Base-by-base conservation (phyloP, 2,888 invertebrate genomes). In the Holacanthella duospinosa region DNA sequence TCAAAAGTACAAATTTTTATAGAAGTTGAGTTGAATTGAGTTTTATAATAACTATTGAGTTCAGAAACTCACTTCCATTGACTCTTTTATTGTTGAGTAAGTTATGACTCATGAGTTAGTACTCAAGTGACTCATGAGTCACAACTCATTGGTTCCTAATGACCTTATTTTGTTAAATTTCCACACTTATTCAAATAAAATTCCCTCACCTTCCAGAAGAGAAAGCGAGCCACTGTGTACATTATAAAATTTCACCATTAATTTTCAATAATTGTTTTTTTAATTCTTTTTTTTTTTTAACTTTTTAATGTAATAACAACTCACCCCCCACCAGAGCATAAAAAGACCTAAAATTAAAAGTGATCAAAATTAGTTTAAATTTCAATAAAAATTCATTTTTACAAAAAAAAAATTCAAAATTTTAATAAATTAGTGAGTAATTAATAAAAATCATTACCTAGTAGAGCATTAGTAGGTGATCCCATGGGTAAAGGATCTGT, bases 181-280 rank as follows among this genome's bases (percentile, higher is more conserved):
- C n/a, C n/a, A n/a, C n/a, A n/a, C n/a, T n/a, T n/a, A n/a, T n/a
- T n/a, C n/a, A n/a, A n/a, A n/a, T n/a, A n/a, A n/a, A n/a, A n/a
- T 36, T 36, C 16, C 6, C 48, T 48, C 63, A 77, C 77, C 90
- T 91, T 19, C 94, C 94, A 59, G 93, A 93, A 78, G 93, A 93
- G 76, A 94, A 94, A 0, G 93, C 93, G 61, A 95, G 79, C 94
- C 94, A 94, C 48, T 48, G n/a, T n/a, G n/a, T n/a, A n/a, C n/a
- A n/a, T n/a, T n/a, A n/a, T n/a, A n/a, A n/a, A n/a, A n/a, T n/a
- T n/a, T n/a, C n/a, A n/a, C n/a, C n/a, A n/a, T n/a, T n/a, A n/a
- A n/a, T n/a, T n/a, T n/a, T n/a, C n/a, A n/a, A n/a, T n/a, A n/a
- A n/a, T n/a, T n/a, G n/a, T n/a, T 16, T n/a, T 36, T 16, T n/a